Conservation (phyloP, 92 coral and sea anemone species). For the Palythoa heliodiscus region DNA sequence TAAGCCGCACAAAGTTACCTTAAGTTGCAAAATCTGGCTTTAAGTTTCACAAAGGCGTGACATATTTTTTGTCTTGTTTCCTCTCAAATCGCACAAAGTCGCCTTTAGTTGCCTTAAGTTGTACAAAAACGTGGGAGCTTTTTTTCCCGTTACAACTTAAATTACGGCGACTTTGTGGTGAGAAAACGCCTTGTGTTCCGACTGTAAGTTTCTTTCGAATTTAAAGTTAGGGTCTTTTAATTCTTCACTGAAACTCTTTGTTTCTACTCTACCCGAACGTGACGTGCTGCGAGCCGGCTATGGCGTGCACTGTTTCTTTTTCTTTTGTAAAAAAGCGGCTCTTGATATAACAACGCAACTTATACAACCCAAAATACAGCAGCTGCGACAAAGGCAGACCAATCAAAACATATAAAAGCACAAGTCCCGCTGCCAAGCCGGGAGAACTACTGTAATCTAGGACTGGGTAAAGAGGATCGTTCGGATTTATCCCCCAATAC, state of each 20-base stretch:
- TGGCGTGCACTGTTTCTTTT: constrained; percentile 1
- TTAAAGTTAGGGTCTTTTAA: too few species aligned
- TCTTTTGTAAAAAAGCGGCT: constrained; percentile 8
- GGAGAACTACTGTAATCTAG: constrained; percentile 74
- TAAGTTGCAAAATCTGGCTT: too few species aligned
- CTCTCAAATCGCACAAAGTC: too few species aligned
- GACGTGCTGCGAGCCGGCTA: constrained; percentile 37
- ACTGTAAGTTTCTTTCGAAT: too few species aligned
- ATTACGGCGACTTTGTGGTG: too few species aligned
- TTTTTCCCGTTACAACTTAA: too few species aligned
- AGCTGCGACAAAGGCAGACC: constrained; percentile 80
- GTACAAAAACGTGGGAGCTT: too few species aligned
- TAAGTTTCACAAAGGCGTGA: too few species aligned
- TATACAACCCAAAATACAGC: constrained; percentile 63
- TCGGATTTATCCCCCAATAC: constrained; percentile 78
- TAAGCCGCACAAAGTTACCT: too few species aligned
- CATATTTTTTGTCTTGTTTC: too few species aligned
- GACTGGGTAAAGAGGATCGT: constrained; percentile 58
- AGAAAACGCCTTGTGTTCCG: too few species aligned
- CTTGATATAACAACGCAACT: constrained; percentile 49
- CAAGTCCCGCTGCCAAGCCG: constrained; percentile 48
- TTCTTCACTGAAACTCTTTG: not conserved
- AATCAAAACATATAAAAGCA: constrained; percentile 60
- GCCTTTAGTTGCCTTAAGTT: too few species aligned
- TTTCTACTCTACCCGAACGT: constrained; percentile 16